Evolutionary conservation across 2,113 vertebrate species (phyloP).

Genomic region (Erythrocercus mccallii): DNA sequence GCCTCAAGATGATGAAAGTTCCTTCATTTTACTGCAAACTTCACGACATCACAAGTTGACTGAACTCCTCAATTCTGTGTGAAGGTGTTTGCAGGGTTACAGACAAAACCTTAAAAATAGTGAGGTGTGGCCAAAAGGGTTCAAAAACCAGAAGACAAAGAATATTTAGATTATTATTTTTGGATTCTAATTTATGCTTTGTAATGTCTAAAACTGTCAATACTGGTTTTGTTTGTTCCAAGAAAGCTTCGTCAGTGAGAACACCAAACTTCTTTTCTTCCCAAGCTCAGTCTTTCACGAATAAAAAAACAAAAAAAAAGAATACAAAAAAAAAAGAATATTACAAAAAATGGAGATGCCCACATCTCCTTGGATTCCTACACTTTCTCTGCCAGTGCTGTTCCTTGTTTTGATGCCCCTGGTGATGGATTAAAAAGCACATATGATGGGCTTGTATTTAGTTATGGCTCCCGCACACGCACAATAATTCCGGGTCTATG

Average conservation of each 20-base stretch:
- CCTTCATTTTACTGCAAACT: neutral
- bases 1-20: neutral
- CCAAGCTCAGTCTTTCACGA: neutral
- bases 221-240: conserved; percentile 44
- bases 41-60: neutral
- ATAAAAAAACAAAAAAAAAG: neutral
- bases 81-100: neutral
- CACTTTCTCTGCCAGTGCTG: neutral
- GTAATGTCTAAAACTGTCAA: conserved; percentile 9
- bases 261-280: neutral
- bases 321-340: neutral
- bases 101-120: neutral
- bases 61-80: fast-evolving
- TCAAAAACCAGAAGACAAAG: conserved; percentile 19
- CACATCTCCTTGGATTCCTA: neutral
- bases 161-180: conserved; percentile 35
- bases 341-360: neutral
- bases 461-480: conserved; percentile 39
- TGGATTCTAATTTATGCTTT: conserved; percentile 44
- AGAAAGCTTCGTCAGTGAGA: conserved; percentile 15
- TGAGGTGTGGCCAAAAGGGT: conserved; percentile 7
- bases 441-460: neutral
- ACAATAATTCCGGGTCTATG: neutral
- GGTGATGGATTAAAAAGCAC: neutral
- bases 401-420: neutral